Evolutionary conservation across 2,113 vertebrate genomes (phyloP), one percentile per base, ranked within the genome.

Genomic region (Melanostigma gelatinosum): DNA sequence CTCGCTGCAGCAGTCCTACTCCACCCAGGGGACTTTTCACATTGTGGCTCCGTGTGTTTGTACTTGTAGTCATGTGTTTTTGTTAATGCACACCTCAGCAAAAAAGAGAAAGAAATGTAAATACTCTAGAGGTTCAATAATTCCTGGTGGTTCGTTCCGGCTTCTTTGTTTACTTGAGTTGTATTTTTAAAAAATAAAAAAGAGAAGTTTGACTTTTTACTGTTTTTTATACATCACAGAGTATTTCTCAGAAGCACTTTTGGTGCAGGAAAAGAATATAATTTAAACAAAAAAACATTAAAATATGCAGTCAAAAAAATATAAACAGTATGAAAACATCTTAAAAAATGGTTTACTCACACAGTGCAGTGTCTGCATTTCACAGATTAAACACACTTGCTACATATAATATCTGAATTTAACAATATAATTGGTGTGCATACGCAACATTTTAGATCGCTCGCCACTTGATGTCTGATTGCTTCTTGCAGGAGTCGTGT

Each of bases 1-100:
- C 78, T 89, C 34, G 8, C 77, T 84, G 86, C 91, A 85, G 92
- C 89, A 90, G 87, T 87, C 83, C 83, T 67, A 62, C 66, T 86
- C 77, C 58, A 61, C 86, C 85, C 55, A 72, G 68, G 74, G 80
- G 80, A 52, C 55, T 64, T 50, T 76, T 87, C 50, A 52, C 68
- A 73, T 46, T 74, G 46, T 63, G 75, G 10, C 32, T 71, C 12
- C 38, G 27, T 80, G 54, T 76, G 75, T 80, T 58, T 67, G 10
- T 81, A 7, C 77, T 71, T 77, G 78, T 27, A 34, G 38, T 52
- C 24, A 18, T 69, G 80, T 20, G 68, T 76, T 85, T 76, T 52
- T 75, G 32, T 80, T 72, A 72, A 27, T 85, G 70, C 42, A 62
- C 50, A 50, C 8, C 61, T 77, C 24, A 68, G 75, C 70, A 64